phyloP scores from a whole-genome alignment of 2,888 invertebrate genomes.

The Cosmorhoe ocellata region DNA sequence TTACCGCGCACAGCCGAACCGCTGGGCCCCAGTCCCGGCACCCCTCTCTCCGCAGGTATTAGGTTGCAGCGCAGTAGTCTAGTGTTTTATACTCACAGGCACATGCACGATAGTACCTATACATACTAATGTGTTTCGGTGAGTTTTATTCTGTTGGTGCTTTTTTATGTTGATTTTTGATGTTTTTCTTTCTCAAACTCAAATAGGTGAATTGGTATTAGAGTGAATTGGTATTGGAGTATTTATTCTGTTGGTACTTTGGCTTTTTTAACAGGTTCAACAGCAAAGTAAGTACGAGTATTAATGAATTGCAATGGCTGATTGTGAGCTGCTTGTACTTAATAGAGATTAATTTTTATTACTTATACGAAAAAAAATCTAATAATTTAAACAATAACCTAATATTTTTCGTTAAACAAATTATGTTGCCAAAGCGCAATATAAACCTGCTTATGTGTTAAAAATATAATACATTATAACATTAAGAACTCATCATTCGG shows the following conservation, averaged over 20 bases:
- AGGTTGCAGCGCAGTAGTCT: constrained; percentile 43
- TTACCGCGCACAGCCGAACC: constrained; percentile 66
- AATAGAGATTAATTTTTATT: too few relatives aligned
- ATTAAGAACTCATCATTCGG: background rate
- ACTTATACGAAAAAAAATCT: too few relatives aligned
- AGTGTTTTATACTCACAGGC: constrained; percentile 43
- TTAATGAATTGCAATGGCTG: constrained; percentile 1
- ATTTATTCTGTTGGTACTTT: constrained; percentile 2
- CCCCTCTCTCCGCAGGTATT: constrained; percentile 77
- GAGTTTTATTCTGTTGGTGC: constrained; percentile 3
- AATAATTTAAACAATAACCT: background rate
- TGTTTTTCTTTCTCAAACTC: constrained; percentile 1
- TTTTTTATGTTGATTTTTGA: constrained; percentile 10
- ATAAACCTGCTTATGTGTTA: background rate
- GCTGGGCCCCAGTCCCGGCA: constrained; percentile 77
- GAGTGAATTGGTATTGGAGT: too few relatives aligned
- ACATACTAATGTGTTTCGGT: constrained; percentile 21
- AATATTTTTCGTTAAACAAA: background rate
- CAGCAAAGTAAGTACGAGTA: too few relatives aligned
- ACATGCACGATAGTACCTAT: constrained; percentile 44
- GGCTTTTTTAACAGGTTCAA: background rate
- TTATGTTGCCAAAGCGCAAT: background rate
- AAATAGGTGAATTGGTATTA: background rate
- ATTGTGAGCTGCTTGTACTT: constrained; percentile 2
- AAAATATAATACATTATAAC: background rate